Percentiles rank a stretch among this genome's conserved stretches.
These are phyloP conservation scores for Anguilla marmorata DNA, from an alignment of 2,797 vertebrate genomes.

Conservation along the genomic window DNA sequence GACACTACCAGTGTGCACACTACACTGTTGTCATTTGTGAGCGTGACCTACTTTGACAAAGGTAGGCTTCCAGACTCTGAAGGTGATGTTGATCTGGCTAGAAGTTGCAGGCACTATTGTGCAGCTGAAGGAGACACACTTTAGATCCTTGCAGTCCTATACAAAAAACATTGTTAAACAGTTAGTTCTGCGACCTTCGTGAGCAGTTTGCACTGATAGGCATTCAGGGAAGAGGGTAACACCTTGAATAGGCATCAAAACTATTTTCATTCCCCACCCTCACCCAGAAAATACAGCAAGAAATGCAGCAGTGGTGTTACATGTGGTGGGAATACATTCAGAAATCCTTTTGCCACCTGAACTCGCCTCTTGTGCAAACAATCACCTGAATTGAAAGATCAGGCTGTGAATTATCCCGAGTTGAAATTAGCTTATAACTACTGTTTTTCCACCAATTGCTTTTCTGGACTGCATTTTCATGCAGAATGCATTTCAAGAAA, in stretches of 20 bases:
- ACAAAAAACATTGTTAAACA: constrained; percentile 25
- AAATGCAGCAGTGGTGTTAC: neutral
- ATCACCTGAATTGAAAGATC: neutral
- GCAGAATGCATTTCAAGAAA: neutral
- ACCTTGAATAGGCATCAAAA: neutral
- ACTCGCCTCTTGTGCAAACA: neutral
- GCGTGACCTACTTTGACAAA: constrained; percentile 81
- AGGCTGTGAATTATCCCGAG: too few species aligned
- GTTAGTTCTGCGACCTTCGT: neutral
- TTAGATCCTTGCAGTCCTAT: constrained; percentile 78
- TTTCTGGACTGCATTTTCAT: neutral
- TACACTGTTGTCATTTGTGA: neutral
- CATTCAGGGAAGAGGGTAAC: neutral
- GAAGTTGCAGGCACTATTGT: constrained; percentile 65
- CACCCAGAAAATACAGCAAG: neutral
- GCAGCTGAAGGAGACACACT: constrained; percentile 75
- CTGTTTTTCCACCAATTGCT: neutral
- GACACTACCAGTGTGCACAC: neutral
- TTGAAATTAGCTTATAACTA: too few species aligned
- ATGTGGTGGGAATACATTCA: too few species aligned
- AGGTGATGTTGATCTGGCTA: constrained; percentile 83
- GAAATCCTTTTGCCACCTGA: too few species aligned
- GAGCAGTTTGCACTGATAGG: neutral
- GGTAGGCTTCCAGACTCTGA: constrained; percentile 89
- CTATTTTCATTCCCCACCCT: neutral